Conservation (phyloP, 2,113 vertebrate species). For the Urocynchramus pylzowi region DNA sequence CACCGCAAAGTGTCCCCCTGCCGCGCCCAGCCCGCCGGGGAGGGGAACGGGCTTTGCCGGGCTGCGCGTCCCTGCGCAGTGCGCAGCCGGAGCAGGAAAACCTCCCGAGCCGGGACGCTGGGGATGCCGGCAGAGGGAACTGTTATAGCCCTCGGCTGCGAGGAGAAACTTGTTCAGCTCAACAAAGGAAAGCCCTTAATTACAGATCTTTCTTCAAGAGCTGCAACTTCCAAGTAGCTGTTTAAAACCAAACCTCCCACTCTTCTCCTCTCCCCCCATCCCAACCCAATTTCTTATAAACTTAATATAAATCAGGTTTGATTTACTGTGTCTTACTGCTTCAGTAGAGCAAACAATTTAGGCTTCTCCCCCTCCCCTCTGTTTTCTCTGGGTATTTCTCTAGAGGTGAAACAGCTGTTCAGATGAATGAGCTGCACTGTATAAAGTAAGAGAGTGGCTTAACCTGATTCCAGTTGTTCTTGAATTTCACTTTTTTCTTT, state of each 20-base stretch:
- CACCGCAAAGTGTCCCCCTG: neutral
- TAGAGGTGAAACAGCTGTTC: conserved; percentile 64
- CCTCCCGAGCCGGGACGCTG: neutral
- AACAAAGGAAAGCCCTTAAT: conserved; percentile 36
- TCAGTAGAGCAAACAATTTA: conserved; percentile 36
- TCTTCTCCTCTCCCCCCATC: neutral
- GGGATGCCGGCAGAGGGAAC: conserved; percentile 43
- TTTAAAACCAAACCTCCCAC: neutral
- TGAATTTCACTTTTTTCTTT: neutral
- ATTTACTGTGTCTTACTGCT: conserved; percentile 15
- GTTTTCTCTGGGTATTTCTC: conserved; percentile 49
- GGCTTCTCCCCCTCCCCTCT: conserved; percentile 5
- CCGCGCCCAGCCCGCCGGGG: neutral
- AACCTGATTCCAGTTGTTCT: conserved; percentile 56
- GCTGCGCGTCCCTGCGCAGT: neutral
- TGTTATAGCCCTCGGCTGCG: neutral
- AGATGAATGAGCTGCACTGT: conserved; percentile 50
- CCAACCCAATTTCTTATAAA: neutral
- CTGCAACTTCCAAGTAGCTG: neutral
- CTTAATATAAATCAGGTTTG: neutral
- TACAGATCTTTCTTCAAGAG: neutral
- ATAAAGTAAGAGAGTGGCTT: conserved; percentile 1
- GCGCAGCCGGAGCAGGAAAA: neutral
- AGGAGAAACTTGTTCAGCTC: neutral
- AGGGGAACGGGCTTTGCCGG: neutral